Evolutionary conservation across 2,797 vertebrate species (phyloP).

Genomic region (Protosalanx chinensis): DNA sequence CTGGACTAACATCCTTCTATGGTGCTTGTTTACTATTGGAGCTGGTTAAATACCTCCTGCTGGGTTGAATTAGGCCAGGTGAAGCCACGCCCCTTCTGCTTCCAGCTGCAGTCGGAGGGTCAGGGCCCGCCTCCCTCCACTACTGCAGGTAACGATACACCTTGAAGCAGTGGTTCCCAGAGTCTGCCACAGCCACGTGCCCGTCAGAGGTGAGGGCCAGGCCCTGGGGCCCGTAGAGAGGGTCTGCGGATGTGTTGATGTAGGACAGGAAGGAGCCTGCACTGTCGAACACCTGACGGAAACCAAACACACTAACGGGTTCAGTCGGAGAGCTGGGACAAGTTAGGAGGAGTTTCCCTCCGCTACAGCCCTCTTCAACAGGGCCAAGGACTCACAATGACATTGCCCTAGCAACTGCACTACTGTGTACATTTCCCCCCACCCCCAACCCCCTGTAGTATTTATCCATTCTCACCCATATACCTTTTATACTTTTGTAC

Average conservation of each 20-base stretch:
- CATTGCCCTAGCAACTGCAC: no score
- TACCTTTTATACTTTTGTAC: no score
- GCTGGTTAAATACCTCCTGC: background rate
- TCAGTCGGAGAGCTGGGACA: background rate
- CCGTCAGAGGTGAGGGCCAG: constrained; percentile 94
- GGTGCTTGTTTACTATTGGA: background rate
- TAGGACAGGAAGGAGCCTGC: constrained; percentile 97
- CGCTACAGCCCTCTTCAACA: no score
- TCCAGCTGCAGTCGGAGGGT: no score
- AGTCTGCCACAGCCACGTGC: constrained; percentile 96
- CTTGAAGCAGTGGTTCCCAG: constrained; percentile 99
- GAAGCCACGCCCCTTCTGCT: background rate
- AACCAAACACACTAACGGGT: no score
- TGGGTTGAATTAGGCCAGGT: background rate
- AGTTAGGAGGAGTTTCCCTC: background rate
- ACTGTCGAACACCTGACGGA: constrained; percentile 92
- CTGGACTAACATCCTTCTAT: background rate
- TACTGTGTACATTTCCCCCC: no score
- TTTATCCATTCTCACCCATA: no score
- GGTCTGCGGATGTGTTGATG: constrained; percentile 97
- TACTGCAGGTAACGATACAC: constrained; percentile 95
- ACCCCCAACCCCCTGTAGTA: no score
- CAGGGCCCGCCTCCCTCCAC: no score
- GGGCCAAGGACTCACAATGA: no score
- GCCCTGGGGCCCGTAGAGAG: constrained; percentile 95